Evolutionary conservation across 2,888 invertebrate species (phyloP).

Genomic region (Pollenia angustigena): DNA sequence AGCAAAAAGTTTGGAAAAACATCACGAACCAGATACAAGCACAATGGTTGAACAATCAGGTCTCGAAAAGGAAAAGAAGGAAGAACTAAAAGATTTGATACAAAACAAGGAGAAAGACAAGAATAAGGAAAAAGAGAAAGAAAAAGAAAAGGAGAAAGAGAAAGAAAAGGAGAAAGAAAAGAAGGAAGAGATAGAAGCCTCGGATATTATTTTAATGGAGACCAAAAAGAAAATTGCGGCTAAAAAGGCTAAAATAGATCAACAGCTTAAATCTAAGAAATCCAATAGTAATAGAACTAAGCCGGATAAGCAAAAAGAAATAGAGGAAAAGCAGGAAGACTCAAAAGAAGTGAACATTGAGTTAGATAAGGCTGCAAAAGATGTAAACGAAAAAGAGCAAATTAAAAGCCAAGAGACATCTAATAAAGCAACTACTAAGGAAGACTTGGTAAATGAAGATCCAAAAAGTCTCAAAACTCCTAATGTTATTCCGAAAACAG

Average conservation of each 20-base stretch:
- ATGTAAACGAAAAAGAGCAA: neutral
- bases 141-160: neutral
- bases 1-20: slow-evolving; percentile 13
- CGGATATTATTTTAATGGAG: slow-evolving; percentile 37
- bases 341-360: neutral
- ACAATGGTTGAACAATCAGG: slow-evolving; percentile 11
- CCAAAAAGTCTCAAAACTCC: neutral
- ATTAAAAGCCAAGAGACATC: neutral
- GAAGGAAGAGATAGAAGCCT: neutral
- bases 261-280: slow-evolving; percentile 74
- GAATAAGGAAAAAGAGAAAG: slow-evolving; percentile 4
- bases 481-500: neutral
- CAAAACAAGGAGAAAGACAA: neutral
- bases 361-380: neutral
- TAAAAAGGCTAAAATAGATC: slow-evolving; percentile 74
- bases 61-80: slow-evolving; percentile 24
- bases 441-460: slow-evolving; percentile 1
- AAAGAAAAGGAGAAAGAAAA: slow-evolving; percentile 6
- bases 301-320: slow-evolving; percentile 73
- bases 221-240: slow-evolving; percentile 74
- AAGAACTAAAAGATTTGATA: neutral
- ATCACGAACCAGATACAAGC: neutral
- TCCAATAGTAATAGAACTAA: slow-evolving; percentile 41
- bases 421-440: neutral
- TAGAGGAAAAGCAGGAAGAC: slow-evolving; percentile 9